Conservation (phyloP, 2,888 invertebrate species). For the Apamea monoglypha region DNA sequence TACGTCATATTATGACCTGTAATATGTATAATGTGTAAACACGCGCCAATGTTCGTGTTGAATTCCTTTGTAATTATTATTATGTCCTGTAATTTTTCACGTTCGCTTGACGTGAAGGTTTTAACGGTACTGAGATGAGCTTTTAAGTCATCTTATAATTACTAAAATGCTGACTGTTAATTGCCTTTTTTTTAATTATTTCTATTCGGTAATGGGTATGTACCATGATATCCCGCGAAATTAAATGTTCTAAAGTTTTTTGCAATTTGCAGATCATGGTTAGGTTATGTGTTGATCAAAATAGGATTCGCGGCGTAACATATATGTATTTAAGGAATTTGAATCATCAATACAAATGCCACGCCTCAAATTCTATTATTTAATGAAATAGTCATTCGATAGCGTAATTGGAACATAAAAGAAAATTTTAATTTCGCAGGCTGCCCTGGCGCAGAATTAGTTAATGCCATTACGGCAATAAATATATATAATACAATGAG, state of each 20-base stretch:
- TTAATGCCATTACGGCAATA: not conserved
- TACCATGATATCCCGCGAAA: not conserved
- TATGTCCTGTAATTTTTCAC: not conserved
- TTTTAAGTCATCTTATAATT: not conserved
- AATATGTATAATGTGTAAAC: constrained; percentile 9
- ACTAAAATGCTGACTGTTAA: not conserved
- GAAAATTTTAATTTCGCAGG: not conserved
- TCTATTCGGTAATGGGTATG: not conserved
- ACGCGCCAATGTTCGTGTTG: not conserved
- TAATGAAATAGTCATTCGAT: not conserved
- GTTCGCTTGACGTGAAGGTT: not conserved
- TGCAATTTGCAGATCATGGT: no score
- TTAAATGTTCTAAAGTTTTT: not conserved
- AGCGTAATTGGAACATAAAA: not conserved
- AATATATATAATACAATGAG: not conserved
- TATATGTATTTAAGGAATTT: not conserved
- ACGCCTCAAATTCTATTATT: no score
- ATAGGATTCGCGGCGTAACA: not conserved
- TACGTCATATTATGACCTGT: constrained; percentile 6
- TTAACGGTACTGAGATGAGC: not conserved
- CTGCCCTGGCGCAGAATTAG: not conserved
- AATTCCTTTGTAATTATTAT: not conserved
- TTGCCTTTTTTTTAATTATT: not conserved
- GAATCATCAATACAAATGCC: not conserved
- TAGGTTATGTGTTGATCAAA: not conserved